Percentiles rank a stretch among this genome's conserved stretches.
Evolutionary conservation across 2,888 invertebrate species (phyloP).

Genomic region (Mimas tiliae): DNA sequence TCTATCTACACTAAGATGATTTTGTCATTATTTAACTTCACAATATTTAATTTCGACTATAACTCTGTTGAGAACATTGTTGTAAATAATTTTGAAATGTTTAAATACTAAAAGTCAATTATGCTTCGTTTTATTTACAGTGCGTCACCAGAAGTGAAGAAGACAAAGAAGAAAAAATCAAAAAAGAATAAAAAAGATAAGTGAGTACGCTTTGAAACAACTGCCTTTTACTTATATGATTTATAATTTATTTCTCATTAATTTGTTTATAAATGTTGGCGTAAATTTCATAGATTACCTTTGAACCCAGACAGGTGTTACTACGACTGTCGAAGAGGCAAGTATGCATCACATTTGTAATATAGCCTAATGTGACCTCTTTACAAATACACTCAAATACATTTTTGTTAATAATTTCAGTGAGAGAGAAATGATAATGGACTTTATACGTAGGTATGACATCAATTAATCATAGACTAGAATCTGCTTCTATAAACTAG

Average conservation of each 20-base stretch:
- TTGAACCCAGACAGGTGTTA: conserved; percentile 75
- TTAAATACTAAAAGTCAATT: no score
- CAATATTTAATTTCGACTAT: no score
- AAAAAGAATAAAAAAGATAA: conserved; percentile 91
- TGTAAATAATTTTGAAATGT: no score
- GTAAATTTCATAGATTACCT: conserved; percentile 60
- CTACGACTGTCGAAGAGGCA: conserved; percentile 75
- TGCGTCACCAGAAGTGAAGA: conserved; percentile 89
- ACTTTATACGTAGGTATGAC: conserved; percentile 74
- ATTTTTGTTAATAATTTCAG: conserved; percentile 62
- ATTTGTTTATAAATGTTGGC: conserved; percentile 46
- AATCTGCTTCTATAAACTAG: background rate
- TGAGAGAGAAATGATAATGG: conserved; percentile 77
- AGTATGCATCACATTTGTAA: conserved; percentile 53
- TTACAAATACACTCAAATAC: conserved; percentile 23
- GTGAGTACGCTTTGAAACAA: conserved; percentile 75
- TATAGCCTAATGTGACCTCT: conserved; percentile 29
- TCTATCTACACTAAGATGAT: no score
- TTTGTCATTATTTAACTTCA: no score
- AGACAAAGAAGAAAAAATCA: conserved; percentile 91
- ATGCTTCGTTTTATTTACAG: conserved; percentile 69
- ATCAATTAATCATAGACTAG: conserved; percentile 11
- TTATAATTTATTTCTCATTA: conserved; percentile 32
- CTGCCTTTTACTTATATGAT: conserved; percentile 34
- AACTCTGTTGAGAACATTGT: no score